phyloP scores from a whole-genome alignment of 2,797 vertebrate genomes.

The Acipenser ruthenus region DNA sequence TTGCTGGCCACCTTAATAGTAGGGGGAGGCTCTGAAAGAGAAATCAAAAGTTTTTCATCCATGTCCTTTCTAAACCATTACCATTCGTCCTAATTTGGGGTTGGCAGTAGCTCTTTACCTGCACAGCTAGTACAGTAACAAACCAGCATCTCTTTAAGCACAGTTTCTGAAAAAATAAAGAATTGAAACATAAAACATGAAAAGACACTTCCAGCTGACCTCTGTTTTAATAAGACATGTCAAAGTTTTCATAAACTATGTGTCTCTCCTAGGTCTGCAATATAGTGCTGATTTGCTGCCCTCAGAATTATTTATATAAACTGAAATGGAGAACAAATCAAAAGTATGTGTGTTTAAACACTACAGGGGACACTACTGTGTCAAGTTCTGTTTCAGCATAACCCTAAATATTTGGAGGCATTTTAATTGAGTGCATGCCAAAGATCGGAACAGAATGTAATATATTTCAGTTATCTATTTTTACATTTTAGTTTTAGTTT shows the following conservation, averaged over 20 bases:
- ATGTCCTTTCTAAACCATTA: no score
- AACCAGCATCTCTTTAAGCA: no score
- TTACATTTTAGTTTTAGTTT: no score
- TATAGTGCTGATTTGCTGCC: conserved; percentile 10
- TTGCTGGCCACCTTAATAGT: conserved; percentile 65
- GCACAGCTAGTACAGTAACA: no score
- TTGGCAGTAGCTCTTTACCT: no score
- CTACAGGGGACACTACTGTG: conserved; percentile 6
- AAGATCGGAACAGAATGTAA: neutral
- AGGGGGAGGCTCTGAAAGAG: conserved; percentile 79
- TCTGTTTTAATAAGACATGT: conserved; percentile 16
- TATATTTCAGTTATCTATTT: neutral
- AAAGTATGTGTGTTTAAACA: conserved; percentile 15
- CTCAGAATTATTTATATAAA: conserved; percentile 12
- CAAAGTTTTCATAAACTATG: conserved; percentile 21
- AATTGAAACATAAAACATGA: no score
- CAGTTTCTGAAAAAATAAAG: no score
- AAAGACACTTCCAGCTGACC: neutral
- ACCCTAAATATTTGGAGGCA: conserved; percentile 7
- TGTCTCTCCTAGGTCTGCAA: conserved; percentile 19
- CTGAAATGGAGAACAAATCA: neutral
- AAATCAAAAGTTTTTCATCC: neutral
- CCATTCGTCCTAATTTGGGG: no score
- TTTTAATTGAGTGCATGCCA: conserved; percentile 8
- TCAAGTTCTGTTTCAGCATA: conserved; percentile 15